These are phyloP conservation scores for Helicoverpa zea DNA, from an alignment of 1,140 invertebrate species.

Conservation along the genomic window DNA sequence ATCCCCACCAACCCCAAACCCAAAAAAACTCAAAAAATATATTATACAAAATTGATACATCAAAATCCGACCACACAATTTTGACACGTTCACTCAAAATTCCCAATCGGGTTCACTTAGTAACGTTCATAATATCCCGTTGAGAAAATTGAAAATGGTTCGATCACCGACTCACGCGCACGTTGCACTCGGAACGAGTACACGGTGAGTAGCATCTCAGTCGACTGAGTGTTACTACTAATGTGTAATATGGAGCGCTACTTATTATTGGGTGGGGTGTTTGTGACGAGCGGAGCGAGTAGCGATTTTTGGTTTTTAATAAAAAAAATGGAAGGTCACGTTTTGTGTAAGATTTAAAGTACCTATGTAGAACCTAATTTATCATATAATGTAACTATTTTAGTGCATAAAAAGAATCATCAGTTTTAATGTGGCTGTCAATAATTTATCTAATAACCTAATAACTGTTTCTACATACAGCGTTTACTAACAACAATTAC, in stretches of 20 bases:
- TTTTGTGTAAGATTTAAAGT: too few relatives aligned
- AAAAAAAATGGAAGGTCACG: too few relatives aligned
- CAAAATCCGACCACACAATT: constrained; percentile 29
- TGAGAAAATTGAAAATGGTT: background rate
- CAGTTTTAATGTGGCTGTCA: too few relatives aligned
- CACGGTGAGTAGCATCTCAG: constrained; percentile 77
- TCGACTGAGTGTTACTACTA: constrained; percentile 75
- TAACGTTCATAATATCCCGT: constrained; percentile 13
- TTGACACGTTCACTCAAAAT: constrained; percentile 30
- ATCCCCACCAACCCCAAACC: background rate
- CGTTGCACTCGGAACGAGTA: constrained; percentile 74
- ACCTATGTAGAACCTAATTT: too few relatives aligned
- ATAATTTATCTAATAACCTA: too few relatives aligned
- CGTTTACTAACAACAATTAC: too few relatives aligned
- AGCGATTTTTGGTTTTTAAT: constrained; percentile 1
- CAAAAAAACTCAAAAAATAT: background rate
- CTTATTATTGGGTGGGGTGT: constrained; percentile 34
- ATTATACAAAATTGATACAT: background rate
- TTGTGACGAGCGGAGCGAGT: constrained; percentile 66
- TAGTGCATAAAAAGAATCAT: too few relatives aligned
- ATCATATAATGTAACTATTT: too few relatives aligned
- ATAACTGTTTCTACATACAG: too few relatives aligned
- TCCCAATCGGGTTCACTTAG: constrained; percentile 49
- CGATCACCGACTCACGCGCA: constrained; percentile 61
- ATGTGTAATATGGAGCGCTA: constrained; percentile 49